Evolutionary conservation across 2,797 vertebrate species (phyloP), one percentile per base, ranked within the genome.

Genomic region (Myotis planiceps): DNA sequence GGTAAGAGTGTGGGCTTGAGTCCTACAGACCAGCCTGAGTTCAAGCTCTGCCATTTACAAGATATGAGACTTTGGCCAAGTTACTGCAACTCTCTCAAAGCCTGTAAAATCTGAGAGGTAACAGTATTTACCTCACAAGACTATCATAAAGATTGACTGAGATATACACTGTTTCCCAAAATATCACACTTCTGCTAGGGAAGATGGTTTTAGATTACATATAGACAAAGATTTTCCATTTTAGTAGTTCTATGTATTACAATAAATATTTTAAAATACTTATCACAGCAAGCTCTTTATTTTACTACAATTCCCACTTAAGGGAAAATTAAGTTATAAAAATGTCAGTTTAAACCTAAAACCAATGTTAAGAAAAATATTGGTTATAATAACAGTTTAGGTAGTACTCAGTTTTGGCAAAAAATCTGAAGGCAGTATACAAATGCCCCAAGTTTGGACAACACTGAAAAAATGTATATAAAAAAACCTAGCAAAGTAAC

Each of bases 271-370:
- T 47, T 6, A 32, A 95, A 92, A 25, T 60, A 92, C 76, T 74
- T 58, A 69, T 15, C 68, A 79, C 6, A 87, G 45, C 55, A 45
- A 96, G 58, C 1, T 88, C 37, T 84, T 89, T 75, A 90, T 94
- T 84, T 89, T 79, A 82, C 80, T 68, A 83, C 58, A 25, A 93
- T 65, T 87, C 83, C 83, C 85, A 9, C 53, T 81, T 65, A 86
- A 86, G 19, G 68, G 23, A 93, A 71, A 80, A 85, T 75, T 78
- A 94, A 92, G 32, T 85, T 60, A 75, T 18, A 72, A 78, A 49
- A 71, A 92, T 29, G 49, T 90, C 55, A 92, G 5, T 79, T 89
- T 79, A 94, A 94, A 71, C 8, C 49, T 75, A 94, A 94, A 80
- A 63, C 12, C 42, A 71, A 81, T 23, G 7, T 63, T 47, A 93